A percentile compares a stretch with the other conserved stretches of the same genome.
These are phyloP conservation scores for Drosophila acutilabella DNA, from an alignment of 2,888 invertebrate genomes.

Conservation along the genomic window DNA sequence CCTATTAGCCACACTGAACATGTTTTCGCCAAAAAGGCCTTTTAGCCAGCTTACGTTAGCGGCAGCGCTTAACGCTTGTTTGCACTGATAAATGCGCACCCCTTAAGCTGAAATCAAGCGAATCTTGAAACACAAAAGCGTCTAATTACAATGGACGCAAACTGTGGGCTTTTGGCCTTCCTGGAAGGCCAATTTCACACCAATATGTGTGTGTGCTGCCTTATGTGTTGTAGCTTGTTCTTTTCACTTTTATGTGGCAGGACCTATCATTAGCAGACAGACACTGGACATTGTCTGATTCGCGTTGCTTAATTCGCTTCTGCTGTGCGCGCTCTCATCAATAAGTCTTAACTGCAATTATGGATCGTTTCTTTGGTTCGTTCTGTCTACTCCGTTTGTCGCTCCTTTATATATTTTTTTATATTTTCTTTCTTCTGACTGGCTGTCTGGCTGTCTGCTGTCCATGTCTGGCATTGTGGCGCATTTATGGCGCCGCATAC, in stretches of 20 bases:
- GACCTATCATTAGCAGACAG: constrained; percentile 60
- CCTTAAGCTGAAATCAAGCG: constrained; percentile 29
- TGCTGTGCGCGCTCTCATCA: constrained; percentile 50
- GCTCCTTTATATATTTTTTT: not conserved
- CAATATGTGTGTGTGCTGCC: constrained; percentile 38
- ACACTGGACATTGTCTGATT: constrained; percentile 28
- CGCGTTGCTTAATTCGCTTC: constrained; percentile 6
- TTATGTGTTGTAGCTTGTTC: constrained; percentile 32
- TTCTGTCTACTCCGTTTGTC: constrained; percentile 21
- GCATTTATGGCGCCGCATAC: constrained; percentile 79
- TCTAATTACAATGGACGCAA: constrained; percentile 66
- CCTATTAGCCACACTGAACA: constrained; percentile 62
- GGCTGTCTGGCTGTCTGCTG: constrained; percentile 9
- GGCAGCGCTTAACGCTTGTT: constrained; percentile 72
- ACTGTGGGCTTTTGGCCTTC: constrained; percentile 36
- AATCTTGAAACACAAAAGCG: constrained; percentile 31
- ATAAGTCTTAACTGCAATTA: constrained; percentile 65
- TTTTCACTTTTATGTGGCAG: constrained; percentile 51
- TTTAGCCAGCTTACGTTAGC: constrained; percentile 29
- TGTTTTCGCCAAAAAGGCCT: constrained; percentile 56
- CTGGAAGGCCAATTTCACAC: constrained; percentile 79
- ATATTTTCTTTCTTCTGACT: not conserved
- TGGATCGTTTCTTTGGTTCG: constrained; percentile 50
- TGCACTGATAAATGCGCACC: constrained; percentile 79
- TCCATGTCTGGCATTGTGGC: constrained; percentile 63